Conservation (phyloP, 2,888 invertebrate species). For the Apamea monoglypha region DNA sequence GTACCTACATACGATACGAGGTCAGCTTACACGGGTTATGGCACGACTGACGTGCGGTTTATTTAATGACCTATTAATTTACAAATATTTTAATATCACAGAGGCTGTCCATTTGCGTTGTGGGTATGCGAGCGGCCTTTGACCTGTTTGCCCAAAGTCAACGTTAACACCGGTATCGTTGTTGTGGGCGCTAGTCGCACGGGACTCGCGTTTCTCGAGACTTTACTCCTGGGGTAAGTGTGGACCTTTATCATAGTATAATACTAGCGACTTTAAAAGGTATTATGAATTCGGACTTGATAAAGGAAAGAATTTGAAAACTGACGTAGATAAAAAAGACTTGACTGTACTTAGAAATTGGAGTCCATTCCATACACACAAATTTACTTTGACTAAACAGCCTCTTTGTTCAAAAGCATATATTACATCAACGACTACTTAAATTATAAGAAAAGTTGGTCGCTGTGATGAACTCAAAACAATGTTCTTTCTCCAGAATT, state of each 20-base stretch:
- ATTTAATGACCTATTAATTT: not conserved
- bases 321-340: not conserved
- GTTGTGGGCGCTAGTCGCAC: slow-evolving; percentile 92
- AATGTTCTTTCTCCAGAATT: not conserved
- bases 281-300: not conserved
- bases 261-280: not conserved
- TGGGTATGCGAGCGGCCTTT: slow-evolving; percentile 89
- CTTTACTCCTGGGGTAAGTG: slow-evolving; percentile 89
- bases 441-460: not conserved
- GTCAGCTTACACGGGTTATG: not conserved
- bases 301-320: not conserved
- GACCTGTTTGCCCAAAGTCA: slow-evolving; percentile 86
- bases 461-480: not conserved
- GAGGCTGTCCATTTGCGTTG: slow-evolving; percentile 85
- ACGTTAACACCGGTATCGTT: slow-evolving; percentile 91
- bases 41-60: not conserved
- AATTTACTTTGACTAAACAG: not conserved
- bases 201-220: slow-evolving; percentile 91
- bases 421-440: not conserved
- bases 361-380: not conserved
- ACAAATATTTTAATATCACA: slow-evolving; percentile 16
- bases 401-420: not conserved
- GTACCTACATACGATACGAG: not conserved
- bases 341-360: not conserved
- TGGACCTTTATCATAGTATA: not conserved